phyloP scores from a whole-genome alignment of 2,797 vertebrate species.

The Synaphobranchus kaupii region DNA sequence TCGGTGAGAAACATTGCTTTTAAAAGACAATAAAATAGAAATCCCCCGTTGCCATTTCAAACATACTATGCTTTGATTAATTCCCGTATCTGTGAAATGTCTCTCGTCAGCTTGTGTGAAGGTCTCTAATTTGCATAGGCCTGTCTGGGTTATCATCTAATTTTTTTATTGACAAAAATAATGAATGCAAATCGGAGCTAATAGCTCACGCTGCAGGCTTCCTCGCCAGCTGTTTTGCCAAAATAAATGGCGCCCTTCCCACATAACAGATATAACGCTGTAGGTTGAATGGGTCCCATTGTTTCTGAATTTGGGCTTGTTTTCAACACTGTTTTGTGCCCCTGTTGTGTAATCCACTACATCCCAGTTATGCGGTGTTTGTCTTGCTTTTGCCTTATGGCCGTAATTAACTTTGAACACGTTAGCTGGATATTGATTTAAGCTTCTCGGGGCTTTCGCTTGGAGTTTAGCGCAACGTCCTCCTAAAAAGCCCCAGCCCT shows the following conservation, averaged over 20 bases:
- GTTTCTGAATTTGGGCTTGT: neutral
- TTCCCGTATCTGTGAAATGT: constrained; percentile 22
- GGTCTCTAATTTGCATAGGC: neutral
- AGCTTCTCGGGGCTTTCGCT: neutral
- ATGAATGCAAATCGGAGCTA: neutral
- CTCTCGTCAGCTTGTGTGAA: neutral
- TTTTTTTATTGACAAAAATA: neutral
- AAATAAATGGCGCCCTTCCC: neutral
- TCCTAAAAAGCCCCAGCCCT: neutral
- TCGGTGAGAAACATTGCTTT: neutral
- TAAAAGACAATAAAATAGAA: neutral
- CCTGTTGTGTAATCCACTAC: neutral
- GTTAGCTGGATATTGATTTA: neutral
- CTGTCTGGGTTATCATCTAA: neutral
- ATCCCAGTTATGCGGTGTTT: neutral
- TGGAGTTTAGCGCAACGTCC: neutral
- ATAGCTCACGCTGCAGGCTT: neutral
- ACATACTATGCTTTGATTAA: constrained; percentile 19
- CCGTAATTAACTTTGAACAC: neutral
- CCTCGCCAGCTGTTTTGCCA: constrained; percentile 6
- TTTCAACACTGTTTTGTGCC: neutral
- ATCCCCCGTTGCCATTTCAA: neutral
- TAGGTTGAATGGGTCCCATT: neutral
- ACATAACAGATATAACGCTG: neutral
- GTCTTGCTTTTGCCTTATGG: neutral